A percentile compares a stretch with the other conserved stretches of the same genome.
These are phyloP conservation scores for Blomia tropicalis DNA, from an alignment of 2,888 invertebrate species.

Conservation along the genomic window DNA sequence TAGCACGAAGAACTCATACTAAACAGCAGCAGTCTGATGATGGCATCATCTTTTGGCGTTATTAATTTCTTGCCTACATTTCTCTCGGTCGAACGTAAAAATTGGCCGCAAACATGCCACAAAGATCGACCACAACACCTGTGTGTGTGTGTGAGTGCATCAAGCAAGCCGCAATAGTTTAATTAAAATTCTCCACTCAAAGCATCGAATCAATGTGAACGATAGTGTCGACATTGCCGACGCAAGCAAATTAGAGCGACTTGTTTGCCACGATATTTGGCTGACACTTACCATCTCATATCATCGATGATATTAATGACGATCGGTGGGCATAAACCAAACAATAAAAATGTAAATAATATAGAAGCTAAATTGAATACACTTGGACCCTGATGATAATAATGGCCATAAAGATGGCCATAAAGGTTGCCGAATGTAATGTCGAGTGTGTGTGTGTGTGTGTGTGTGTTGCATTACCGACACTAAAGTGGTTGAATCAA, in stretches of 20 bases:
- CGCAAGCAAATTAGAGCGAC: neutral
- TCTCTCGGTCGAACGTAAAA: too few species aligned
- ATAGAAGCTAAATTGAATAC: neutral
- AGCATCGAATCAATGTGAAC: neutral
- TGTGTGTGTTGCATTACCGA: too few species aligned
- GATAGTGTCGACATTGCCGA: neutral
- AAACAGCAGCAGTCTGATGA: conserved; percentile 1
- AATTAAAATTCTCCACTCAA: conserved; percentile 10
- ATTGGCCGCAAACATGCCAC: neutral
- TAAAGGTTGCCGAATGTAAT: neutral
- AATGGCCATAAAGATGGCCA: neutral
- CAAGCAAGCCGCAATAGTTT: neutral
- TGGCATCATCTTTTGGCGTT: neutral
- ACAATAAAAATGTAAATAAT: neutral
- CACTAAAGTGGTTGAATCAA: too few species aligned
- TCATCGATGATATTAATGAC: neutral
- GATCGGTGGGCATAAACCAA: too few species aligned
- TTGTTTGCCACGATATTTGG: neutral
- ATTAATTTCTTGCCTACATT: conserved; percentile 13
- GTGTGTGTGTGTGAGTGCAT: neutral
- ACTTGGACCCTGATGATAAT: neutral
- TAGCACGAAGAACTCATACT: neutral
- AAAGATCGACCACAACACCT: neutral
- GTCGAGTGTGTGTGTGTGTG: too few species aligned
- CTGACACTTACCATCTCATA: neutral